These are phyloP conservation scores for Tetragonula clypearis DNA, from an alignment of 1,140 invertebrate species.

Conservation along the genomic window DNA sequence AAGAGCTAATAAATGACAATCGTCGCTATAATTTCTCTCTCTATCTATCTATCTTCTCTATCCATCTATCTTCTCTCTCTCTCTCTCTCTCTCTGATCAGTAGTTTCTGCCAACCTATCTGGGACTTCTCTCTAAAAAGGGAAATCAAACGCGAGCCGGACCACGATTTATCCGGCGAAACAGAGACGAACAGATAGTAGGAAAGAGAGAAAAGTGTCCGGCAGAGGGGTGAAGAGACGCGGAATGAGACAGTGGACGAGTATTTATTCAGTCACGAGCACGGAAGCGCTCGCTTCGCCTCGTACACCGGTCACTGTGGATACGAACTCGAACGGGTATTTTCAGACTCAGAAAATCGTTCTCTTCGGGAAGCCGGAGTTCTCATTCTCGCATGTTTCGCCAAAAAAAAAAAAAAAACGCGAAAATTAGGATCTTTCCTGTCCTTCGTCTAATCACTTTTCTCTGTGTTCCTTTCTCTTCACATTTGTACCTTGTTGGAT, in stretches of 20 bases:
- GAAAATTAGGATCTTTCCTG: background rate
- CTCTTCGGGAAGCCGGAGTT: background rate
- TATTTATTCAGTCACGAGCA: constrained; percentile 66
- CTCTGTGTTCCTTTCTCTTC: no score
- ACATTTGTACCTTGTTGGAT: no score
- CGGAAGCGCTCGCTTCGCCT: constrained; percentile 34
- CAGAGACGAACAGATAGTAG: background rate
- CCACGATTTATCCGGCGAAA: background rate
- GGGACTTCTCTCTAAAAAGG: background rate
- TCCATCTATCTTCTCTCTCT: no score
- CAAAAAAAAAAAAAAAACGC: no score
- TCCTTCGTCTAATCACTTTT: no score
- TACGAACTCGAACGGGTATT: constrained; percentile 22
- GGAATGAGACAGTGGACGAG: constrained; percentile 53
- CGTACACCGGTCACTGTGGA: background rate
- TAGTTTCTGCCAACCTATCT: background rate
- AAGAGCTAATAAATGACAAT: constrained; percentile 1
- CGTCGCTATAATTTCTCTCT: background rate
- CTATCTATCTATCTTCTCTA: background rate
- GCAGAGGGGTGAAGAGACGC: constrained; percentile 9
- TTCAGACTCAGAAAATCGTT: constrained; percentile 4
- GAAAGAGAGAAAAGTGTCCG: background rate
- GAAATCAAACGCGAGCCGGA: background rate
- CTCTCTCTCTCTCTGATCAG: background rate
- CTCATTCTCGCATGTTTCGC: background rate